These are phyloP conservation scores for Crepidodera aurea DNA, from an alignment of 2,888 invertebrate species.

Conservation along the genomic window DNA sequence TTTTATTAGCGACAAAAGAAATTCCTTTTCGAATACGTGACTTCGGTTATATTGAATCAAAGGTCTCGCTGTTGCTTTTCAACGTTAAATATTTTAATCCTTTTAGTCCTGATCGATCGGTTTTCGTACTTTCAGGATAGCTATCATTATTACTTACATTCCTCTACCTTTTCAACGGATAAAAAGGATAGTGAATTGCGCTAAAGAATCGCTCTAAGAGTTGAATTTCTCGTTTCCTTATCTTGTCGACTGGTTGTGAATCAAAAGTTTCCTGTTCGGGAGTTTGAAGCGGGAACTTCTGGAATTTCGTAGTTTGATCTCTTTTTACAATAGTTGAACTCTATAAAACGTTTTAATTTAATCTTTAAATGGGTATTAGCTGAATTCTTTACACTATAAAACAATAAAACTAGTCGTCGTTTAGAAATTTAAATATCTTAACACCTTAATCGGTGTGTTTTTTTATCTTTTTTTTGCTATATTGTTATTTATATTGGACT, in stretches of 20 bases:
- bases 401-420: too few species aligned
- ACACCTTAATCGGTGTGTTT: too few species aligned
- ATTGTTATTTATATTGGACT: too few species aligned
- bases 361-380: not conserved
- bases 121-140: slow-evolving; percentile 22
- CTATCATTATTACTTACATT: slow-evolving; percentile 33
- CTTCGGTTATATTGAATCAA: slow-evolving; percentile 24
- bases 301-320: slow-evolving; percentile 21
- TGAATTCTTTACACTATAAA: not conserved
- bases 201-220: slow-evolving; percentile 24
- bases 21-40: slow-evolving; percentile 11
- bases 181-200: slow-evolving; percentile 32
- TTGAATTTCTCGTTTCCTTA: slow-evolving; percentile 31
- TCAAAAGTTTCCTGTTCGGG: slow-evolving; percentile 23
- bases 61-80: slow-evolving; percentile 23
- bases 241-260: slow-evolving; percentile 30
- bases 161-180: slow-evolving; percentile 24
- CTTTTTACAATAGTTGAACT: slow-evolving; percentile 21
- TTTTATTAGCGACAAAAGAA: not conserved
- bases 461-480: too few species aligned
- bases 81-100: slow-evolving; percentile 33
- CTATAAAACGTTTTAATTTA: slow-evolving; percentile 23
- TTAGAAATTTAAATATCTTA: too few species aligned
- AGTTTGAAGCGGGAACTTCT: slow-evolving; percentile 18
- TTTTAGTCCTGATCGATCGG: slow-evolving; percentile 31